Evolutionary conservation across 2,888 invertebrate genomes (phyloP).

Genomic region (Nebria salina): DNA sequence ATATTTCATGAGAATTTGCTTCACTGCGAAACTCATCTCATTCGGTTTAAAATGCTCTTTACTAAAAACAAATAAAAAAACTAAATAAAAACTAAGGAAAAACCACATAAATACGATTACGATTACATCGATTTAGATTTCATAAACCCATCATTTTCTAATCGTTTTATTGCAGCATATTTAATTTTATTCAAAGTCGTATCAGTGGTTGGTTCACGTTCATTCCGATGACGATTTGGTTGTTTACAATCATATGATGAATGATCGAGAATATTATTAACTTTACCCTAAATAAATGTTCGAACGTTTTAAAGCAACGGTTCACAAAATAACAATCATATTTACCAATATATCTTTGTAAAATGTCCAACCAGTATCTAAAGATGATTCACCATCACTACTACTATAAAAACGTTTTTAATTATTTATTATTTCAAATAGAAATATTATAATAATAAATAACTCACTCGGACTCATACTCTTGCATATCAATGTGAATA

Average conservation of each 20-base stretch:
- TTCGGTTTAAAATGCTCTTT: constrained; percentile 50
- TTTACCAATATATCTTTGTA: constrained; percentile 77
- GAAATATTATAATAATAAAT: background rate
- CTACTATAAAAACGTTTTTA: constrained; percentile 59
- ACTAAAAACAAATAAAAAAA: background rate
- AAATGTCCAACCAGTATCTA: constrained; percentile 75
- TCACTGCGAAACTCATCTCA: constrained; percentile 67
- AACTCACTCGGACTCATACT: constrained; percentile 60
- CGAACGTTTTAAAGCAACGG: background rate
- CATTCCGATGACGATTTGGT: constrained; percentile 41
- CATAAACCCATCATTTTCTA: constrained; percentile 57
- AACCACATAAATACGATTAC: background rate
- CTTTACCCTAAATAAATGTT: constrained; percentile 61
- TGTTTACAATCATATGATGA: constrained; percentile 53
- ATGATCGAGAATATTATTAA: constrained; percentile 66
- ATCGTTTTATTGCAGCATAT: constrained; percentile 59
- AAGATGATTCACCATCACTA: constrained; percentile 64
- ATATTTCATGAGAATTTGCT: constrained; percentile 68
- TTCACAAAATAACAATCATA: constrained; percentile 36
- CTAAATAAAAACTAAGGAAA: constrained; percentile 17
- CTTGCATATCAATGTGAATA: constrained; percentile 66
- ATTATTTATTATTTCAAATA: background rate
- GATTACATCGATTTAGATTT: constrained; percentile 36
- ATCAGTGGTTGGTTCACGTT: constrained; percentile 48
- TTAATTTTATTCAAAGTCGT: constrained; percentile 58